Conservation (phyloP, 2,888 invertebrate genomes). For the Camptogramma bilineatum region DNA sequence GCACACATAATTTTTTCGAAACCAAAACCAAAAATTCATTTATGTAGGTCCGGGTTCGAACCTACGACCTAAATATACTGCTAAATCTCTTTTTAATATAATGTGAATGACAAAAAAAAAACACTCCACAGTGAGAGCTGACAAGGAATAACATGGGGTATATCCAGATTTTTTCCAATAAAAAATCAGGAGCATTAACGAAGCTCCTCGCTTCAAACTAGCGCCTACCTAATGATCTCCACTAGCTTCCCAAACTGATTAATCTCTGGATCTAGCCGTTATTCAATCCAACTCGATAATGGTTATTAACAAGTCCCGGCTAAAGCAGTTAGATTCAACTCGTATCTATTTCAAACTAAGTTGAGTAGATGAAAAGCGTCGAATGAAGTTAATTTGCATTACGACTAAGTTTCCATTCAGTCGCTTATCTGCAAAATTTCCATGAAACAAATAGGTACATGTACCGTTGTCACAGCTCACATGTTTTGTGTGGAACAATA, state of each 20-base stretch:
- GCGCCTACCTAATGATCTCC: constrained; percentile 12
- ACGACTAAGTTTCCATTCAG: constrained; percentile 79
- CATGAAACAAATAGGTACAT: constrained; percentile 76
- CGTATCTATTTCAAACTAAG: constrained; percentile 72
- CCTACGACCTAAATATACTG: too few relatives aligned
- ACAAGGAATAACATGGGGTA: too few relatives aligned
- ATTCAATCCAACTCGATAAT: constrained; percentile 58
- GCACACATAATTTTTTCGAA: neutral
- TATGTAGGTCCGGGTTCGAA: too few relatives aligned
- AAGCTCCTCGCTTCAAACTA: neutral
- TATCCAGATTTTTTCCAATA: neutral
- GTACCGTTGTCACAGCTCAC: constrained; percentile 68
- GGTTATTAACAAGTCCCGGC: constrained; percentile 57
- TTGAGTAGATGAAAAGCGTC: constrained; percentile 69
- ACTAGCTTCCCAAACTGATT: constrained; percentile 25
- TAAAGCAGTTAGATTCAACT: constrained; percentile 47
- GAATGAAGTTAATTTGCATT: constrained; percentile 78
- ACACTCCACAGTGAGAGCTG: too few relatives aligned
- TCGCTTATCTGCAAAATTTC: constrained; percentile 83
- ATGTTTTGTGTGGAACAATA: constrained; percentile 79
- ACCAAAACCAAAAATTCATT: neutral
- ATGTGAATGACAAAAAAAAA: too few relatives aligned
- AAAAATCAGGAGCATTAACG: neutral
- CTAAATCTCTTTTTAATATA: too few relatives aligned
- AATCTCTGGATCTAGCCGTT: constrained; percentile 36